Base-by-base conservation (phyloP, 2,113 vertebrate species). In the Psittacus erithacus region DNA sequence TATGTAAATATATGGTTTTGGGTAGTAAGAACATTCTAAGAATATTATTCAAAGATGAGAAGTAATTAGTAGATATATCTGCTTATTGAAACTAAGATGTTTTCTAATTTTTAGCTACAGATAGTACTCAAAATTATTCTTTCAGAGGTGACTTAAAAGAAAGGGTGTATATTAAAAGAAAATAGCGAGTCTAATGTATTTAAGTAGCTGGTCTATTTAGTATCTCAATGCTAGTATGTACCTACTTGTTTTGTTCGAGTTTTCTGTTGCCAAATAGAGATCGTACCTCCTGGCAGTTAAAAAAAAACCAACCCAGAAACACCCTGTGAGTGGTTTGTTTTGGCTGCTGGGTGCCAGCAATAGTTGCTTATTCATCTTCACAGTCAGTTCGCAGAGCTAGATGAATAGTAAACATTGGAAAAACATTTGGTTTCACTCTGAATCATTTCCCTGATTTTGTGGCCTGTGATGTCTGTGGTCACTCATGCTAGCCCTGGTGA, bases 401-500 rank as follows among this genome's bases (percentile, higher is more conserved):
- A 7, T 79, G 67, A 44, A 85, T 82, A 85, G 88, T 41, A 80
- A 76, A 28, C 24, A 41, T 43, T 39, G 50, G 60, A 3, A 38
- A 80, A 55, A 9, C 29, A 44, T 31, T 78, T 55, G 17, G 14
- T 79, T 92, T 92, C 16, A 31, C 20, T 52, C 10, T 43, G 74
- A 76, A 55, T 67, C 0, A 29, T 84, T 70, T 86, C 24, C 6
- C 64, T 41, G 69, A 10, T 59, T 78, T 75, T 78, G 43, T 84
- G 49, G 41, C 49, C 53, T 31, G 38, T n/a, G 57, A 3, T 81
- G 33, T 16, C 24, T 4, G 5, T 55, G 68, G 79, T 38, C 28
- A 25, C 35, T 76, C 0, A 1, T 29, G 74, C 43, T 43, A 44
- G 50, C 24, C 13, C 2, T 0, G 1, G 35, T 41, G 64, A 41